These are phyloP conservation scores for Macrobrachium nipponense DNA, from an alignment of 1,140 invertebrate species.

Conservation along the genomic window DNA sequence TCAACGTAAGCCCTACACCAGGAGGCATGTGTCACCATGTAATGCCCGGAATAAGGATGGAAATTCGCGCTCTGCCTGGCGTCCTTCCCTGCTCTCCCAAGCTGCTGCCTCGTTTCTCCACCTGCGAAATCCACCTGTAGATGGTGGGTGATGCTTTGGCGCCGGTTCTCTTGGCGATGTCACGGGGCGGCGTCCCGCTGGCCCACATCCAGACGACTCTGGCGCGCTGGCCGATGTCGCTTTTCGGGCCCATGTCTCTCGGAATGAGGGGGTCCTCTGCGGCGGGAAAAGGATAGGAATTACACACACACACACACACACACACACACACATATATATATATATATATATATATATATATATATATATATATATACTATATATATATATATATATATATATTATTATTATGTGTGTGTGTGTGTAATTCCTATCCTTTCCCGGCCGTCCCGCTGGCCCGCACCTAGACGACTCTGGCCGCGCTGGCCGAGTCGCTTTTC, in stretches of 20 bases:
- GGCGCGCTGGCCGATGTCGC: not conserved
- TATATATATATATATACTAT: not conserved
- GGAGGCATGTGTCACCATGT: too few relatives aligned
- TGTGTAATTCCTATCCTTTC: too few relatives aligned
- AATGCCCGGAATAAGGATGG: too few relatives aligned
- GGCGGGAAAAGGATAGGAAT: not conserved
- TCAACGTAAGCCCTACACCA: too few relatives aligned
- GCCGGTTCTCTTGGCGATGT: conserved; percentile 8
- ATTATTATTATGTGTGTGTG: too few relatives aligned
- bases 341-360: conserved; percentile 20
- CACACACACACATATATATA: too few relatives aligned
- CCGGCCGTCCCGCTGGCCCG: conserved; percentile 15
- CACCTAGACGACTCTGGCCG: conserved; percentile 15
- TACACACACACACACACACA: too few relatives aligned
- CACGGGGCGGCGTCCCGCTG: not conserved
- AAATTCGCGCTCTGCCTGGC: too few relatives aligned
- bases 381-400: conserved; percentile 14
- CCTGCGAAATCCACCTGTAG: conserved; percentile 32
- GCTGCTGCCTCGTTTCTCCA: conserved; percentile 2
- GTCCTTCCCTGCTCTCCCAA: too few relatives aligned
- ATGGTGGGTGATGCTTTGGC: conserved; percentile 27
- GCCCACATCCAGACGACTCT: conserved; percentile 32
- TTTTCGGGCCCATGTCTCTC: not conserved
- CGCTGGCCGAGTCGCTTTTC: not conserved
- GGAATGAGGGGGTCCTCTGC: not conserved